Conservation (phyloP, 1,140 invertebrate genomes). For the Caenorhabditis inopinata region DNA sequence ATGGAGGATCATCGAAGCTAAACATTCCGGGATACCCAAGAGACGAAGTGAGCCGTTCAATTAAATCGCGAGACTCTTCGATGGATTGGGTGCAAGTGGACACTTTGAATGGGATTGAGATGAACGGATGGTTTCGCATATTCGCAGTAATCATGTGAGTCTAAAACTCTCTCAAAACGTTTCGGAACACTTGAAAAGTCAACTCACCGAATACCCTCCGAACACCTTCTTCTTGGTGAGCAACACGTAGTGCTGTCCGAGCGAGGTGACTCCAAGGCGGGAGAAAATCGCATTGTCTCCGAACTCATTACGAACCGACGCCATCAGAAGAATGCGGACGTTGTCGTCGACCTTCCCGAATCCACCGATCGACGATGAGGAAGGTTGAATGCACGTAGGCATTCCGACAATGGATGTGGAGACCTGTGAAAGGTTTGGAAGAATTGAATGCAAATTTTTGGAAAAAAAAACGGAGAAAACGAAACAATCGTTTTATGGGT, state of each 20-base stretch:
- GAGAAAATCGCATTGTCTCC: neutral
- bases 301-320: slow-evolving; percentile 12
- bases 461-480: neutral
- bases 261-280: neutral
- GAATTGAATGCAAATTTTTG: no score
- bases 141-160: slow-evolving; percentile 42
- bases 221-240: neutral
- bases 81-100: neutral
- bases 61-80: slow-evolving; percentile 8
- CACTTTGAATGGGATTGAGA: slow-evolving; percentile 23
- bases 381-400: neutral
- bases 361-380: neutral
- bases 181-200: no score
- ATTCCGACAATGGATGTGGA: neutral
- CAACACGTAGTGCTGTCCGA: slow-evolving; percentile 5
- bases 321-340: slow-evolving; percentile 8
- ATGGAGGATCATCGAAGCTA: neutral
- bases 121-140: slow-evolving; percentile 33
- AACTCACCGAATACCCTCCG: neutral
- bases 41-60: neutral
- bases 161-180: neutral
- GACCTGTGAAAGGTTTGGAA: no score
- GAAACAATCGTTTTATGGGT: neutral
- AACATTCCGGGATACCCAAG: neutral
- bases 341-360: neutral